A percentile compares a stretch with the other conserved stretches of the same genome.
phyloP scores from a whole-genome alignment of 2,888 invertebrate genomes.

The Idaea straminata region DNA sequence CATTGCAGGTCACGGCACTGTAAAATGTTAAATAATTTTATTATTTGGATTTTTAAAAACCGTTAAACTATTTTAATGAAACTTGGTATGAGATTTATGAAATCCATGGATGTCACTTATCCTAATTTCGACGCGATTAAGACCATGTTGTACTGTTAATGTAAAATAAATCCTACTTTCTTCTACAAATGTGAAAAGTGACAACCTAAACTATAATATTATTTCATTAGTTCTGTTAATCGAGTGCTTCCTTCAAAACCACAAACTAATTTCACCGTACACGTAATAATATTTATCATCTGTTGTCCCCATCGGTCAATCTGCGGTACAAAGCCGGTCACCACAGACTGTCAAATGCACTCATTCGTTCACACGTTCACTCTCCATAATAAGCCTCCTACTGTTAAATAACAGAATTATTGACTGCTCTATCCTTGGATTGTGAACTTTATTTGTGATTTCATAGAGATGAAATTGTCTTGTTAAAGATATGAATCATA shows the following conservation, averaged over 20 bases:
- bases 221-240: constrained; percentile 7
- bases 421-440: constrained; percentile 4
- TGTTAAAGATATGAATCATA: constrained; percentile 9
- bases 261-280: constrained; percentile 24
- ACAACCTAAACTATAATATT: not conserved
- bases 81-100: no score
- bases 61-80: no score
- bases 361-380: constrained; percentile 43
- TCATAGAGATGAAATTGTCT: not conserved
- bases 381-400: constrained; percentile 52
- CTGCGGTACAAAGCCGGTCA: constrained; percentile 30
- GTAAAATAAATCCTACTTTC: no score
- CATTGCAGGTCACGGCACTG: no score
- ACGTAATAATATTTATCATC: constrained; percentile 38
- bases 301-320: constrained; percentile 46
- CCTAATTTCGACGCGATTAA: no score
- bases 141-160: no score
- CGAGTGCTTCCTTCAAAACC: constrained; percentile 12
- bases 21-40: no score
- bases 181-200: no score
- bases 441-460: constrained; percentile 6
- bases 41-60: no score
- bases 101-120: no score
- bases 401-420: constrained; percentile 25
- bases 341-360: constrained; percentile 46